phyloP scores from a whole-genome alignment of 1,140 invertebrate genomes.

The Neocloeon triangulifer region DNA sequence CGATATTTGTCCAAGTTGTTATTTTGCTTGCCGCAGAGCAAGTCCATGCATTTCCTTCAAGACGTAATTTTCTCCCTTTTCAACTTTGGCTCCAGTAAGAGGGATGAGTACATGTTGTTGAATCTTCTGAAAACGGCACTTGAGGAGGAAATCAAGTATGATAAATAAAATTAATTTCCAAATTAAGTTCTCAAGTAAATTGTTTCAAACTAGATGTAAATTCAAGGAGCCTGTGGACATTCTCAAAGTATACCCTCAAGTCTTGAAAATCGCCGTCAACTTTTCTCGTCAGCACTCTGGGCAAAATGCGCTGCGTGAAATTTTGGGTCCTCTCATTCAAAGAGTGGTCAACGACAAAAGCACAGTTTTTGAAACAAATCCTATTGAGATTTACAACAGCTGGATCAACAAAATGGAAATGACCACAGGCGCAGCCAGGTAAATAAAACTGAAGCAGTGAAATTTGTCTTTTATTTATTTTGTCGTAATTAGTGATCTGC shows the following conservation, averaged over 20 bases:
- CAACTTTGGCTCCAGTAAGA: constrained; percentile 53
- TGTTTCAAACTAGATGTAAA: constrained; percentile 27
- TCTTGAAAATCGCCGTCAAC: constrained; percentile 56
- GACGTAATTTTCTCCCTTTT: constrained; percentile 54
- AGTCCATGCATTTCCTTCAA: constrained; percentile 51
- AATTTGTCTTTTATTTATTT: no score
- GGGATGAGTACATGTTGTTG: constrained; percentile 56
- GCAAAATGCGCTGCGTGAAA: constrained; percentile 37
- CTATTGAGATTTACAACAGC: constrained; percentile 55
- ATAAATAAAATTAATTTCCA: no score
- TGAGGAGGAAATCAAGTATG: constrained; percentile 50
- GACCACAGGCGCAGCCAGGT: constrained; percentile 43
- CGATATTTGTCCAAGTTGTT: constrained; percentile 52
- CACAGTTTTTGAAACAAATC: constrained; percentile 53
- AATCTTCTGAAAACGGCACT: constrained; percentile 49
- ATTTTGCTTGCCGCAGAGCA: constrained; percentile 47
- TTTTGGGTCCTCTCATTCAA: constrained; percentile 47
- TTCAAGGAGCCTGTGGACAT: constrained; percentile 52
- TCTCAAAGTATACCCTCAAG: constrained; percentile 47
- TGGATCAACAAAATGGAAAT: constrained; percentile 62
- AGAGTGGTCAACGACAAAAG: constrained; percentile 38
- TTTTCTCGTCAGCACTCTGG: constrained; percentile 46
- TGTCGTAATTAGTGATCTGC: constrained; percentile 30
- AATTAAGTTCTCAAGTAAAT: constrained; percentile 11
- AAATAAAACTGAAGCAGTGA: no score